Percentiles rank a stretch among this genome's conserved stretches.
phyloP scores from a whole-genome alignment of 2,797 vertebrate genomes.

The Novumbra hubbsi region DNA sequence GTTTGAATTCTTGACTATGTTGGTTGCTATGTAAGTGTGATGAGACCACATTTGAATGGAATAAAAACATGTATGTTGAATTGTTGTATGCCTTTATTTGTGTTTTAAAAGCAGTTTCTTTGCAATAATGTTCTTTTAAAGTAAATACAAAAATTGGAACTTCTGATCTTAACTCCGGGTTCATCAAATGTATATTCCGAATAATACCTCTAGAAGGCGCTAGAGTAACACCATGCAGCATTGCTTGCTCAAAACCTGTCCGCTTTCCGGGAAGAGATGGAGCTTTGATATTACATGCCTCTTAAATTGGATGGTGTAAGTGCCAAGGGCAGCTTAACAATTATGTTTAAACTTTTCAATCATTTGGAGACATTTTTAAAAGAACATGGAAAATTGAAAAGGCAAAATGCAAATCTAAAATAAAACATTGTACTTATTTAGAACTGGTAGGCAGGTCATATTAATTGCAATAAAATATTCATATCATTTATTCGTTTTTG shows the following conservation, averaged over 20 bases:
- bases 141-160: conserved; percentile 14
- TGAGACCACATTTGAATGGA: background rate
- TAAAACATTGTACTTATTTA: no score
- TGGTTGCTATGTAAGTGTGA: no score
- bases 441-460: no score
- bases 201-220: conserved; percentile 57
- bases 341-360: background rate
- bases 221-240: conserved; percentile 41
- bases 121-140: background rate
- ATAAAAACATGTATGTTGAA: background rate
- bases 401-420: no score
- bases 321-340: background rate
- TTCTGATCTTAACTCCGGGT: background rate
- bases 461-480: background rate
- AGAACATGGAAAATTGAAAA: no score
- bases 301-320: background rate
- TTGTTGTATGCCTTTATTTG: background rate
- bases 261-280: background rate
- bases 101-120: background rate
- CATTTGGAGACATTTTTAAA: background rate
- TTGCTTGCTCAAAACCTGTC: background rate
- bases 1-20: no score
- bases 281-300: background rate
- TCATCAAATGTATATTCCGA: background rate
- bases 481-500: background rate